These are phyloP conservation scores for Spinus olivaceus DNA, from an alignment of 2,797 vertebrate genomes.

Conservation along the genomic window DNA sequence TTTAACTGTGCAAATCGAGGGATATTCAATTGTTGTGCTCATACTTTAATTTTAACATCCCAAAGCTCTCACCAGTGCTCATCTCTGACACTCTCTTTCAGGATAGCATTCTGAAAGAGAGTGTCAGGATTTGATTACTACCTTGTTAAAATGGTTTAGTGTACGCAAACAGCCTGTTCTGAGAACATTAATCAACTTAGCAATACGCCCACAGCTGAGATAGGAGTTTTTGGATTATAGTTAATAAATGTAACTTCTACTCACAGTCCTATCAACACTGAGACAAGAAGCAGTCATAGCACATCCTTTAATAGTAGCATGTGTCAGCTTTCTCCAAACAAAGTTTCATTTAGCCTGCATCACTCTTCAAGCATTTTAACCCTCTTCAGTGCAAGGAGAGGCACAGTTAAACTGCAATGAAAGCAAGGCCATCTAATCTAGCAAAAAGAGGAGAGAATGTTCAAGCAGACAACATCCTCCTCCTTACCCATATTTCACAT, in stretches of 20 bases:
- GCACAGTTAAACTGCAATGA: not conserved
- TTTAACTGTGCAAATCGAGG: not conserved
- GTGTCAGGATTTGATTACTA: not conserved
- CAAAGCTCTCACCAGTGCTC: not conserved
- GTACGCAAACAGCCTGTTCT: not conserved
- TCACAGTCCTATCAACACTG: not conserved
- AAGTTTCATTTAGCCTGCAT: not conserved
- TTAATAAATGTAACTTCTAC: not conserved
- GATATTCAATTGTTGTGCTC: fast-evolving
- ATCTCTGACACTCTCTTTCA: not conserved
- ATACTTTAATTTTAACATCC: not conserved
- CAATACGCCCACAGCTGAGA: not conserved
- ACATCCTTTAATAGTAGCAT: not conserved
- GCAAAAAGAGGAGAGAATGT: not conserved
- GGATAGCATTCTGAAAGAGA: not conserved
- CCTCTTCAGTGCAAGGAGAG: not conserved
- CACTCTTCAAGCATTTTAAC: not conserved
- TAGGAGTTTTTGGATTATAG: not conserved
- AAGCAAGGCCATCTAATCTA: not conserved
- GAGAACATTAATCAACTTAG: not conserved
- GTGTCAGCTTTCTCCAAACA: not conserved
- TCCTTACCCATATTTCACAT: not conserved
- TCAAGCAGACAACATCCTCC: not conserved
- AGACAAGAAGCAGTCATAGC: not conserved
- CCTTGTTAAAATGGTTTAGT: not conserved